Conservation (phyloP, 2,113 vertebrate species). For the Emydura subglobosa region DNA sequence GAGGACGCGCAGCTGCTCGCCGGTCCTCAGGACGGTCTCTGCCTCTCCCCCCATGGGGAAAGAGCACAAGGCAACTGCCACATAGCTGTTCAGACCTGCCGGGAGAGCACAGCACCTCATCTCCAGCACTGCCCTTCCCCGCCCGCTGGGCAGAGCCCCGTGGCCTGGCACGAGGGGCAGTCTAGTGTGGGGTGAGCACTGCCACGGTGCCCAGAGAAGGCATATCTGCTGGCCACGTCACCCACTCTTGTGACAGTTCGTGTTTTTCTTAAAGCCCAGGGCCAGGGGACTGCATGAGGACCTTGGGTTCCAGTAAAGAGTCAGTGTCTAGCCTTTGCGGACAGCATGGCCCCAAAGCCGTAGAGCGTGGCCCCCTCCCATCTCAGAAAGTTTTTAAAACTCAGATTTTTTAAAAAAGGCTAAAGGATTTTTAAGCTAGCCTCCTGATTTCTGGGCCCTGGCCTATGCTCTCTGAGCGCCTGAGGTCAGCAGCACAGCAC, state of each 20-base stretch:
- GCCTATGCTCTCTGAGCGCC: no score
- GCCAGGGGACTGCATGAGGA: fast-evolving
- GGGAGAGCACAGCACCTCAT: background rate
- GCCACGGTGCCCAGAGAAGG: background rate
- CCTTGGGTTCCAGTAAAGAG: fast-evolving
- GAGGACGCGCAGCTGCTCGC: slow-evolving; percentile 82
- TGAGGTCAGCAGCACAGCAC: no score
- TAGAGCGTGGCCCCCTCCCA: background rate
- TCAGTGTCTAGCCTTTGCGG: background rate
- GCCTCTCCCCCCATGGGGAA: slow-evolving; percentile 72
- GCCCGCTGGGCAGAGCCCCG: no score
- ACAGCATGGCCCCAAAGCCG: background rate
- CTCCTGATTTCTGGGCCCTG: background rate
- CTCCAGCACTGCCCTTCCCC: background rate
- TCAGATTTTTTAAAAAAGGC: no score
- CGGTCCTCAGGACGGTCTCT: slow-evolving; percentile 75
- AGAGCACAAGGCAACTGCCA: slow-evolving; percentile 82
- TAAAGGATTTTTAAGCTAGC: background rate
- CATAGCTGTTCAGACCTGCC: slow-evolving; percentile 59
- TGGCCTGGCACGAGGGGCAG: no score
- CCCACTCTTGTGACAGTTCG: no score
- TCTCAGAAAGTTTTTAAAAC: background rate
- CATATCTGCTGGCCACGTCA: no score
- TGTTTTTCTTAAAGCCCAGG: background rate
- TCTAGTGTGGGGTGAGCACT: no score